Evolutionary conservation across 2,888 invertebrate species (phyloP), one percentile per base, ranked within the genome.

Genomic region (Cephus runcator): DNA sequence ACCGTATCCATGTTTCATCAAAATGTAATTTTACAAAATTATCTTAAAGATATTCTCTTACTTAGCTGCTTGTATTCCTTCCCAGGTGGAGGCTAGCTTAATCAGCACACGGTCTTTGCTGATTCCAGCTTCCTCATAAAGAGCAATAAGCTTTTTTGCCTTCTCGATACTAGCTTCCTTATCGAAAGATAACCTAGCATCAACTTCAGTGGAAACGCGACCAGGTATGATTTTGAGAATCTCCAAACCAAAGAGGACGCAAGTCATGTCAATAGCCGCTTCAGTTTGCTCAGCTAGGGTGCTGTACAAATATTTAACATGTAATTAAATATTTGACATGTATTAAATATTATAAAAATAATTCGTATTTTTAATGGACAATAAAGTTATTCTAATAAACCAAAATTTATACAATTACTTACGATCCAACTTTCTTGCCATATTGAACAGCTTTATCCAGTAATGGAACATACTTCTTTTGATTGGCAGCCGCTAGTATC

Each of bases 41-140:
- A 75, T 80, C 0, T 34, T 15, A 35, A 73, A 34, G n/a, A 35
- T 73, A 77, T 73, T 35, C 79, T 86, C 93, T 93, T 93, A 97
- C 97, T 94, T 97, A 34, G 98, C 99, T 56, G 99, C 99, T 93
- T 99, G 97, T 83, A 99, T 99, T 36, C 99, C 99, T 93, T 99
- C 99, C 99, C 99, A 99, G 0, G 99, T 99, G 1, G 99, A 98
- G 0, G 99, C 98, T 83, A 99, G 93, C 92, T 99, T 99, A 84
- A 99, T 99, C 33, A 99, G 94, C 90, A 99, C 95, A 77, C 99
- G 94, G 30, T 99, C 97, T 90, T 98, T 99, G 81, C 93, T 93
- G 77, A 99, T 96, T 9, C 99, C 98, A 88, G 95, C 94, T 80
- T 97, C 96, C 87, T 97, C 95, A 92, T 99, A 99, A 88, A 99